Percentiles rank a stretch among this genome's conserved stretches.
phyloP scores from a whole-genome alignment of 2,113 vertebrate genomes.

The Proterorhinus semilunaris region DNA sequence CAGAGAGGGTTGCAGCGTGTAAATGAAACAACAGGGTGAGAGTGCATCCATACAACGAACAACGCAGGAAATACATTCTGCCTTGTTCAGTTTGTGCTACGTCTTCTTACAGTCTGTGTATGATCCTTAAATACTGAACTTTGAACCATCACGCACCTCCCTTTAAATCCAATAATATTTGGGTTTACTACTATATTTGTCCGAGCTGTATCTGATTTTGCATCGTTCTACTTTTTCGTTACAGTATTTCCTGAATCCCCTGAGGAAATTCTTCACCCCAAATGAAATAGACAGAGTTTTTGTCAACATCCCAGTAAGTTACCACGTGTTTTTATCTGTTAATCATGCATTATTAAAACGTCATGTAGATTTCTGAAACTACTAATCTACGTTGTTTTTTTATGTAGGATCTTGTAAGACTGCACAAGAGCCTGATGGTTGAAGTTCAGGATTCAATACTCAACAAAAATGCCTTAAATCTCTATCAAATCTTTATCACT shows the following conservation, averaged over 20 bases:
- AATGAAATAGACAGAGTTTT: conserved; percentile 87
- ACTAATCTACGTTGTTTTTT: background rate
- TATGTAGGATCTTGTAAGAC: conserved; percentile 88
- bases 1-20: too few relatives aligned
- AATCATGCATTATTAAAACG: background rate
- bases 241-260: conserved; percentile 89
- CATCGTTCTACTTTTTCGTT: background rate
- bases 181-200: too few relatives aligned
- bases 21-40: too few relatives aligned
- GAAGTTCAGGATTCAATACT: conserved; percentile 89
- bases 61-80: too few relatives aligned
- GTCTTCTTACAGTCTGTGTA: too few relatives aligned
- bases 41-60: too few relatives aligned
- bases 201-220: too few relatives aligned
- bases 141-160: too few relatives aligned
- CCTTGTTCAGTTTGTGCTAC: too few relatives aligned
- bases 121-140: background rate
- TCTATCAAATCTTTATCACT: conserved; percentile 89
- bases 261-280: conserved; percentile 85
- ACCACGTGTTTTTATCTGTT: too few relatives aligned
- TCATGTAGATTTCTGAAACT: background rate
- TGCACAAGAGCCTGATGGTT: conserved; percentile 85
- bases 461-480: conserved; percentile 87
- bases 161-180: background rate
- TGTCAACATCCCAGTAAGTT: conserved; percentile 89